phyloP scores from a whole-genome alignment of 2,888 invertebrate genomes.

The Labia minor region DNA sequence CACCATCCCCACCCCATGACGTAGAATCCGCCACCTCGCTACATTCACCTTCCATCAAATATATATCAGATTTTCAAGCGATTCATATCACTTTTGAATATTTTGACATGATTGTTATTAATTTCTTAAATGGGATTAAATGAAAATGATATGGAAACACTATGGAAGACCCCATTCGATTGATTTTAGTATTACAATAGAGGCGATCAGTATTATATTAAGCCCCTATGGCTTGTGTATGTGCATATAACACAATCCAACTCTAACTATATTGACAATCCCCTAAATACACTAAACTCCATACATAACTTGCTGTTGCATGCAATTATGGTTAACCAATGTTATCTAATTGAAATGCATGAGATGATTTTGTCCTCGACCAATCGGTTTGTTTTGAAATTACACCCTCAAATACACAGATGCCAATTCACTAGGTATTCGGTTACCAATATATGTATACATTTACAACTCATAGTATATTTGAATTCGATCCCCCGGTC shows the following conservation, averaged over 20 bases:
- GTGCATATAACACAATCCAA: constrained; percentile 13
- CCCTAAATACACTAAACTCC: constrained; percentile 13
- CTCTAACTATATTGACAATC: constrained; percentile 13
- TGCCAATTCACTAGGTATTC: constrained; percentile 13
- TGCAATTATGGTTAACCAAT: constrained; percentile 13
- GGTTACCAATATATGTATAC: constrained; percentile 4
- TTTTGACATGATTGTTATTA: constrained; percentile 8
- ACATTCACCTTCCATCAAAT: too few species aligned
- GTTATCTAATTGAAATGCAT: constrained; percentile 13
- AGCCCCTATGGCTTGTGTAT: constrained; percentile 4
- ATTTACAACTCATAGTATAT: background rate
- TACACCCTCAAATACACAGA: constrained; percentile 13
- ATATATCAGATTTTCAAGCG: too few species aligned
- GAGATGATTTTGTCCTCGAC: constrained; percentile 13
- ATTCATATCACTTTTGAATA: background rate
- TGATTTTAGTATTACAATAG: constrained; percentile 13
- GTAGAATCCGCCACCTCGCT: too few species aligned
- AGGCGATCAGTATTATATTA: constrained; percentile 13
- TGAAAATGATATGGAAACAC: constrained; percentile 13
- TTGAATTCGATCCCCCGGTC: constrained; percentile 13
- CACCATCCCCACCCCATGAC: too few species aligned
- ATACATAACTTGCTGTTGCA: constrained; percentile 13
- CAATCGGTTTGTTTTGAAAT: constrained; percentile 13
- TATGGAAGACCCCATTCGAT: constrained; percentile 13
- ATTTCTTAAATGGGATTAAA: constrained; percentile 8